phyloP scores from a whole-genome alignment of 1,140 invertebrate genomes.

The Zaprionus inermis region DNA sequence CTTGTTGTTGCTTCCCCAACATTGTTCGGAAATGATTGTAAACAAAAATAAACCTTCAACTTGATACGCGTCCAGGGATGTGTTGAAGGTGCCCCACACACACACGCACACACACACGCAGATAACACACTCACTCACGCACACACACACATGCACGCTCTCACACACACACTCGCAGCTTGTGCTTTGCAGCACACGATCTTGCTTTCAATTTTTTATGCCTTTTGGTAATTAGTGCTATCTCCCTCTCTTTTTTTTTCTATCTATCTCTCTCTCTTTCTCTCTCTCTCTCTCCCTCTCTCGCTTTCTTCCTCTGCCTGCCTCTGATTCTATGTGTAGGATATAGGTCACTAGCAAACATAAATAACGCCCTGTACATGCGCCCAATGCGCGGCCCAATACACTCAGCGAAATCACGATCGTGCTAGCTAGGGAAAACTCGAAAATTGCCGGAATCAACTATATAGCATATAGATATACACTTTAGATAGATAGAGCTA shows the following conservation, averaged over 20 bases:
- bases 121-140: conserved; percentile 32
- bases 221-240: conserved; percentile 49
- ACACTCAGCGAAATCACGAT: conserved; percentile 23
- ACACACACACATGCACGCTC: conserved; percentile 8
- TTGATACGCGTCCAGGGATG: conserved; percentile 83
- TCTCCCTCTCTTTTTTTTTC: neutral
- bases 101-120: conserved; percentile 26
- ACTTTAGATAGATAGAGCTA: no score
- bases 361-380: conserved; percentile 54
- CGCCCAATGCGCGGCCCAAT: conserved; percentile 1
- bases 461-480: no score
- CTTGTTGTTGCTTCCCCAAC: conserved; percentile 29
- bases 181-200: conserved; percentile 18
- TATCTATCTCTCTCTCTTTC: neutral
- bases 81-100: conserved; percentile 71
- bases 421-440: neutral
- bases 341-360: conserved; percentile 69
- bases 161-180: conserved; percentile 14
- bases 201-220: conserved; percentile 38
- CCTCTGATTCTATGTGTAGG: conserved; percentile 3
- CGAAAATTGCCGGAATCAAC: no score
- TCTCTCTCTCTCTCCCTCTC: neutral
- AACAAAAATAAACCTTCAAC: conserved; percentile 84
- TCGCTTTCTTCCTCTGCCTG: neutral
- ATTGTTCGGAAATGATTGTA: conserved; percentile 71